Conservation (phyloP, 2,113 vertebrate species). For the Garra rufa region DNA sequence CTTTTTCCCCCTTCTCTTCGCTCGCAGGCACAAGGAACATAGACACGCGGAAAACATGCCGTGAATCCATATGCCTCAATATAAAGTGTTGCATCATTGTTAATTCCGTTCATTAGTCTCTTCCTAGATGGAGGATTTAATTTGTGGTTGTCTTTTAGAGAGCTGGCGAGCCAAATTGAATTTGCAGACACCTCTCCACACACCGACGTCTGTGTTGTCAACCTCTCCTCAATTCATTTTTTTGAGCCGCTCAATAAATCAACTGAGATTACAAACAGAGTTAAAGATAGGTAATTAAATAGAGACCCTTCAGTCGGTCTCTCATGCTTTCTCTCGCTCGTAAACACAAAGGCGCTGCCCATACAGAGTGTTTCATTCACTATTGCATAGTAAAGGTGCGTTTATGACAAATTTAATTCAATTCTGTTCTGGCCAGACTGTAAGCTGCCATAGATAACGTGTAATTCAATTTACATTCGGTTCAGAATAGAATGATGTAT, state of each 20-base stretch:
- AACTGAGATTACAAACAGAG: conserved; percentile 77
- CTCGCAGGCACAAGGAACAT: conserved; percentile 63
- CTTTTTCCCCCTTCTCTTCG: conserved; percentile 64
- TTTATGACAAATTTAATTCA: conserved; percentile 4
- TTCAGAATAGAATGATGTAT: background rate
- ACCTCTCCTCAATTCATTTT: conserved; percentile 67
- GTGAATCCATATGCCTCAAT: conserved; percentile 80
- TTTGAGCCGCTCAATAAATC: conserved; percentile 76
- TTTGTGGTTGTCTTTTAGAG: conserved; percentile 80
- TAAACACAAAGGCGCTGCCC: background rate
- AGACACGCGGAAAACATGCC: conserved; percentile 75
- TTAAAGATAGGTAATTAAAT: conserved; percentile 80
- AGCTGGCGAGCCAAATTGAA: conserved; percentile 74
- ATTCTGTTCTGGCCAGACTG: conserved; percentile 10
- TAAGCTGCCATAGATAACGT: background rate
- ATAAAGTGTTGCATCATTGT: conserved; percentile 77
- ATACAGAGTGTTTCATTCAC: conserved; percentile 26
- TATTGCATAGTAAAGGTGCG: conserved; percentile 10
- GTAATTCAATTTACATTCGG: background rate
- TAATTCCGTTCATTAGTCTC: conserved; percentile 82
- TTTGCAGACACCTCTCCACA: conserved; percentile 71
- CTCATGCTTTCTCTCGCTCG: conserved; percentile 72
- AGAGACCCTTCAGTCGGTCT: conserved; percentile 69
- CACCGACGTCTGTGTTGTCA: conserved; percentile 64
- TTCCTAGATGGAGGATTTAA: conserved; percentile 79